Base-by-base conservation (phyloP, 1,140 invertebrate species). In the Chlorops oryzae region DNA sequence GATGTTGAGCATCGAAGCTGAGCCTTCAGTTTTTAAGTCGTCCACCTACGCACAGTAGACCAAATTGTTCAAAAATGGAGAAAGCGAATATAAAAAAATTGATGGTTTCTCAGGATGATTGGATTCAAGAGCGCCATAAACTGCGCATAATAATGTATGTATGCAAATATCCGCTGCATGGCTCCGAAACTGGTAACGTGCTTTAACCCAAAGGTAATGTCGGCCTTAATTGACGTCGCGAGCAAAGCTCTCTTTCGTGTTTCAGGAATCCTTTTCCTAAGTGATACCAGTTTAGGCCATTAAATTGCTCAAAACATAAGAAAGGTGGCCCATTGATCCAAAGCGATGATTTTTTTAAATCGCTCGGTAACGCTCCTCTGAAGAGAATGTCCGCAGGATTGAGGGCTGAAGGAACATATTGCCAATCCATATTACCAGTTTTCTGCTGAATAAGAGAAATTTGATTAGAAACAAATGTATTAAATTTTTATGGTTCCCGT, bases 301-400 rank as follows among this genome's bases (percentile, higher is more conserved):
- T 22, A 5, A 28, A 15, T 25, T 7, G 28, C 23, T 21, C 22
- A 15, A 9, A n/a, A 9, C 18, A 13, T 21, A 52, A 35, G 47
- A 48, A 61, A 1, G 34, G 15, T 32, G 70, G 69, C 13, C 70
- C 69, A 17, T 56, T 2, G 59, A 60, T 72, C 71, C 72, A 73
- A 42, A 67, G 23, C n/a, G 32, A 17, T 18, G 34, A 32, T 7
- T 59, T 47, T 13, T 52, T 45, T 5, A 73, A 40, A 18, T 66
- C 35, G 21, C 22, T 10, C 2, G 62, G 47, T 5, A 28, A n/a
- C 24, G 56, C 12, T 1, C 65, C 65, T 17, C 65, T 43, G 0
- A 65, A 72, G 0, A 62, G 40, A 4, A 62, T 25, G 42, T 75
- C 73, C 0, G 72, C 63, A 2, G 65, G 65, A 54, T 72, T 70